Evolutionary conservation across 2,797 vertebrate genomes (phyloP), one percentile per base, ranked within the genome.

Genomic region (Propithecus perrieri): DNA sequence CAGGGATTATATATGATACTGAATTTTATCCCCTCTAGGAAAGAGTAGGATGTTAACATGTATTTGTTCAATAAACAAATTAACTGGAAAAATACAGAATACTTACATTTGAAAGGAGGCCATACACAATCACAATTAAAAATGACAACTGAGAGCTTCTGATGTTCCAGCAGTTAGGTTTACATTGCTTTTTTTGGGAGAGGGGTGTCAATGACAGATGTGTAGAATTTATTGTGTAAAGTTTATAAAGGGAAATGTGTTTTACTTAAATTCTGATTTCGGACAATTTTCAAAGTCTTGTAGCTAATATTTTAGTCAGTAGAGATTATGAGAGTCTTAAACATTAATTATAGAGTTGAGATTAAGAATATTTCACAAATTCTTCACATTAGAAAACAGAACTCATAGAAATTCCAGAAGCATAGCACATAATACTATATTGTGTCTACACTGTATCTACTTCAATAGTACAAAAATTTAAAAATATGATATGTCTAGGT

Each of bases 301-400:
- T 0, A 4, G 96, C 85, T 50, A 96, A 80, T 69, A 98, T 97
- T 97, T 98, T 94, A 93, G 90, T 90, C 87, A 97, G 14, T 1
- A 97, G 94, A 97, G 86, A 98, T 97, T 97, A 95, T 93, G 97
- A 92, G 76, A 78, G 85, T 95, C 65, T 97, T 94, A 91, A 97
- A 96, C 71, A 98, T 85, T 96, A 98, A 98, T 88, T 98, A 91
- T 26, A 96, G 65, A 96, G 65, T 81, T 96, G 85, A 85, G 87
- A 97, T 97, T 98, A 98, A 97, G 95, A 96, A 92, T 85, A 98
- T 98, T 97, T 97, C 96, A 97, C 85, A 97, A 97, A 97, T 97
- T 80, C 94, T 95, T 97, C 79, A 96, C 95, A 96, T 95, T 43
- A 97, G 43, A 98, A 98, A 98, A 97, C 26, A 98, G 95, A 97